Evolutionary conservation across 2,113 vertebrate genomes (phyloP).

Genomic region (Planiliza haematocheilus): DNA sequence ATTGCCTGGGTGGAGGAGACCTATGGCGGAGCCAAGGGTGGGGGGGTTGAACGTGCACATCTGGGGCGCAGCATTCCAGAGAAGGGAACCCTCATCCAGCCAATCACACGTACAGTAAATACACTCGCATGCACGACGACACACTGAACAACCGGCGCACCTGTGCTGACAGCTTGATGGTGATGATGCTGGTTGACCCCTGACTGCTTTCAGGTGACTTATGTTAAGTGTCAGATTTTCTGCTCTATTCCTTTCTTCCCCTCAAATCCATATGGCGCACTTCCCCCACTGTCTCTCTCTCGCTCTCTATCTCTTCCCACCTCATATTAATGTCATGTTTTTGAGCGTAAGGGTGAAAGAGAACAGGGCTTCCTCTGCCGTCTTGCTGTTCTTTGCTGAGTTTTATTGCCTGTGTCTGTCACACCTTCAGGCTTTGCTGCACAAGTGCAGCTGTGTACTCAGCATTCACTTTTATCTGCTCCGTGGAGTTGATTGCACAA

Average conservation of each 20-base stretch:
- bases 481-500: constrained; percentile 42
- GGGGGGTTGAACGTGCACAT: constrained; percentile 65
- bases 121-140: background rate
- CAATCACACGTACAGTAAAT: no score
- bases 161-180: constrained; percentile 45
- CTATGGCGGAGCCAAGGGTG: constrained; percentile 49
- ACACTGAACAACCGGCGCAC: constrained; percentile 1
- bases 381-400: constrained; percentile 50
- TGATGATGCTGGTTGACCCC: constrained; percentile 15
- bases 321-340: constrained; percentile 71
- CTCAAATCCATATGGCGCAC: constrained; percentile 48
- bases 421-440: constrained; percentile 74
- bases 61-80: constrained; percentile 11
- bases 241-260: constrained; percentile 14
- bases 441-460: constrained; percentile 63
- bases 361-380: constrained; percentile 29
- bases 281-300: constrained; percentile 13
- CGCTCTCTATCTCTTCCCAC: constrained; percentile 15
- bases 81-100: background rate
- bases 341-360: constrained; percentile 27
- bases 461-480: constrained; percentile 62
- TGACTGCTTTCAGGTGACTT: constrained; percentile 60
- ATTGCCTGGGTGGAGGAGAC: constrained; percentile 53
- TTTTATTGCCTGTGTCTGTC: constrained; percentile 74
- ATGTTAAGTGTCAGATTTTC: constrained; percentile 64